Evolutionary conservation across 2,113 vertebrate genomes (phyloP), one percentile per base, ranked within the genome.

Genomic region (Hippocampus mohnikei): DNA sequence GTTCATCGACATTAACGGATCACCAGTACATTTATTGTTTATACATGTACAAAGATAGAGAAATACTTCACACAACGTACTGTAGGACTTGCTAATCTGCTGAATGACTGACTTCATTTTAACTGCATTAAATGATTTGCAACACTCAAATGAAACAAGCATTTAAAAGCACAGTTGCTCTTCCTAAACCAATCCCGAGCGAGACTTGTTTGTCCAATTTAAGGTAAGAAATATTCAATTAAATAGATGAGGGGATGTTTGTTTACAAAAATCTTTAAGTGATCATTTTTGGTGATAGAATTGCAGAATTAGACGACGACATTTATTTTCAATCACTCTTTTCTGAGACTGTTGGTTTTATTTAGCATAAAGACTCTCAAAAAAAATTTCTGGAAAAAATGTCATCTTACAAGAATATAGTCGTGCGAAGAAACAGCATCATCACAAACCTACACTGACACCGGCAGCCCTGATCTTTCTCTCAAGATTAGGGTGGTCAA

Each of bases 21-120:
- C 65, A 62, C 44, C 11, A 21, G 23, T n/a, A 72, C 53, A 67
- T 25, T 72, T 63, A 66, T 15, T 1, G 16, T 48, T 75, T 18
- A 13, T 46, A 72, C 56, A 75, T 50, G 41, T 66, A 67, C 29
- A 71, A 59, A 23, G 8, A 53, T 20, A 44, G 42, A 70, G 27
- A 62, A 23, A 23, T 55, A 55, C n/a, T 55, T 55, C 52, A 55
- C 52, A 11, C 2, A 76, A 41, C 23, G 71, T 50, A 37, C 33
- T 37, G 33, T 18, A 60, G 25, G 25, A 74, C 52, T 1, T 25
- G 41, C 67, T 69, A 27, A 73, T 10, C n/a, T n/a, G 20, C 21
- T 8, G n/a, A 53, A 53, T 15, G 12, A n/a, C n/a, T n/a, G n/a
- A n/a, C 52, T 37, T 66, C 20, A 60, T 65, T 2, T 7, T 12